Evolutionary conservation across 2,113 vertebrate genomes (phyloP), one percentile per base, ranked within the genome.

Genomic region (Cephalopholis sonnerati): DNA sequence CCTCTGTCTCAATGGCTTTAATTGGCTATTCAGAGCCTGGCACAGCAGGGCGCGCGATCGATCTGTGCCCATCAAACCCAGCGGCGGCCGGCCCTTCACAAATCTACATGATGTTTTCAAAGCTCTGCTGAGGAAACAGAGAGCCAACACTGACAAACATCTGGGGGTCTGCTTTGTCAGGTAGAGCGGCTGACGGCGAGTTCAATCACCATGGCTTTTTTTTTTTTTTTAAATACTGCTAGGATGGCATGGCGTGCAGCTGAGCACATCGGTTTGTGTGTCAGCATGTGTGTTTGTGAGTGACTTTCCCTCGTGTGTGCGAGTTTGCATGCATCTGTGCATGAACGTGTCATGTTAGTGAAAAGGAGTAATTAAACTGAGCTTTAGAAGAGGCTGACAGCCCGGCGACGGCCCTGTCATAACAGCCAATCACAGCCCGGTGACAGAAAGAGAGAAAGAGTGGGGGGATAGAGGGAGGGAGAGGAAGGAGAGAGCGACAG

Each of bases 361-460:
- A 94, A 95, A 95, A 93, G 94, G 91, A 93, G 93, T 94, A 96
- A 96, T 96, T 96, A 96, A 95, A 95, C 81, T 55, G 68, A 90
- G 94, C 89, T 91, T 93, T 87, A 86, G 75, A 89, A 81, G 81
- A 90, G 80, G 74, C 88, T 91, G 91, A 93, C 92, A 93, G 91
- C 85, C 68, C 58, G 67, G 79, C 81, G 88, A 91, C 61, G 87
- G 89, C 85, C 80, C 90, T 94, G 93, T 93, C 93, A 93, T 78
- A 89, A 93, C 91, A 93, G 92, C 91, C 87, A 93, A 93, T 93
- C 93, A 91, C 81, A 82, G 84, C 75, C 29, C 41, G 16, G 55
- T 86, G 87, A 87, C 76, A 87, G 81, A 67, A 51, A 71, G 84
- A 76, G 69, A 66, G 74, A 81, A 66, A 27, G 85, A 54, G 62